Conservation (phyloP, 2,113 vertebrate genomes). For the Catharus bicknelli region DNA sequence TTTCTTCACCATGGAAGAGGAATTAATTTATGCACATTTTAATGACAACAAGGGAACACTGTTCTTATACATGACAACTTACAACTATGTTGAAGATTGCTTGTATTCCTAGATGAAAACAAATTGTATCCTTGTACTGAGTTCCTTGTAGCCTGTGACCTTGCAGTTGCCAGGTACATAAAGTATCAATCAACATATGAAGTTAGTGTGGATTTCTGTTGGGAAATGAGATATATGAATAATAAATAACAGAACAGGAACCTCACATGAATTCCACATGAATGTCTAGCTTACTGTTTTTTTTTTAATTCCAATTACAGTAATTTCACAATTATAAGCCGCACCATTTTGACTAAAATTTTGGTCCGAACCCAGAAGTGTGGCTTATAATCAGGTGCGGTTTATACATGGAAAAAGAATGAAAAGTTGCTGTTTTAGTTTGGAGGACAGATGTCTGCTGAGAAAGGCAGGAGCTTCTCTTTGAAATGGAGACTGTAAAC, state of each 20-base stretch:
- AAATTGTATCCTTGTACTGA: not conserved
- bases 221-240: not conserved
- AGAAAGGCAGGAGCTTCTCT: too few species aligned
- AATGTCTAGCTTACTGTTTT: not conserved
- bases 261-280: not conserved
- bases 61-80: not conserved
- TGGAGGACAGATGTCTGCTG: too few species aligned
- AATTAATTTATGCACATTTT: not conserved
- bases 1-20: not conserved
- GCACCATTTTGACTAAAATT: too few species aligned
- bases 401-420: too few species aligned
- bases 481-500: too few species aligned
- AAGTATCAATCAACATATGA: not conserved
- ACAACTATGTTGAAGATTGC: not conserved
- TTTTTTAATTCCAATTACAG: not conserved
- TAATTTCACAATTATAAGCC: too few species aligned
- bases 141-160: not conserved
- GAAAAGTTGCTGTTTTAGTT: too few species aligned
- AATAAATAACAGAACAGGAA: not conserved
- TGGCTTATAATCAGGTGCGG: too few species aligned
- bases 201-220: not conserved
- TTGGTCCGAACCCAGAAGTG: too few species aligned
- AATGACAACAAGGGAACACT: not conserved
- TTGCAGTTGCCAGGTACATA: not conserved
- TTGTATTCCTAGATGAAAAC: not conserved